Evolutionary conservation across 2,797 vertebrate species (phyloP).

Genomic region (Pitangus sulphuratus): DNA sequence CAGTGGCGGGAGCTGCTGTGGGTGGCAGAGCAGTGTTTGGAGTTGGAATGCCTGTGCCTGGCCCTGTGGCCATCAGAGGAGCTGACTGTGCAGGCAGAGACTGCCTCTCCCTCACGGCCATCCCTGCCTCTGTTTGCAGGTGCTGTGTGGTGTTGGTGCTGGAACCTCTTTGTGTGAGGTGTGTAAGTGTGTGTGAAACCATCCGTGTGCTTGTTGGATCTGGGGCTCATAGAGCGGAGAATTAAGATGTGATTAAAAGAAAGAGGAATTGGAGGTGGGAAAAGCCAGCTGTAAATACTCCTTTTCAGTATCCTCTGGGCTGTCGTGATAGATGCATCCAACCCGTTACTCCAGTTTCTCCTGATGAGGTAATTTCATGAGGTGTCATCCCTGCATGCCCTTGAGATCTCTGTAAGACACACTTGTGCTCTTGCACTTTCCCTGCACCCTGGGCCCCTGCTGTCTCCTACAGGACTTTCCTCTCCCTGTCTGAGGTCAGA

Average conservation of each 20-base stretch:
- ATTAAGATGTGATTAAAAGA: not conserved
- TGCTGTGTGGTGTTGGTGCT: rapidly evolving
- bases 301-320: not conserved
- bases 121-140: not conserved
- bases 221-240: not conserved
- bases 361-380: not conserved
- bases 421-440: rapidly evolving
- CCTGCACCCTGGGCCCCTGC: not conserved
- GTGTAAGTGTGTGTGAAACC: not conserved
- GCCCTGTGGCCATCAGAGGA: rapidly evolving
- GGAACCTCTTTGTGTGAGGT: not conserved
- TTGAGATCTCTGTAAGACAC: not conserved
- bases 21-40: not conserved
- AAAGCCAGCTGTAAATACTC: not conserved
- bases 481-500: not conserved
- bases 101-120: rapidly evolving
- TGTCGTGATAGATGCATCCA: not conserved
- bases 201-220: not conserved
- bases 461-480: not conserved
- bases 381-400: not conserved
- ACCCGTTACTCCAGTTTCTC: not conserved
- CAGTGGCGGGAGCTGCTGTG: not conserved
- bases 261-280: not conserved
- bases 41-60: not conserved
- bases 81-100: not conserved